Conservation (phyloP, 2,113 vertebrate species). For the Choloepus hoffmanni region DNA sequence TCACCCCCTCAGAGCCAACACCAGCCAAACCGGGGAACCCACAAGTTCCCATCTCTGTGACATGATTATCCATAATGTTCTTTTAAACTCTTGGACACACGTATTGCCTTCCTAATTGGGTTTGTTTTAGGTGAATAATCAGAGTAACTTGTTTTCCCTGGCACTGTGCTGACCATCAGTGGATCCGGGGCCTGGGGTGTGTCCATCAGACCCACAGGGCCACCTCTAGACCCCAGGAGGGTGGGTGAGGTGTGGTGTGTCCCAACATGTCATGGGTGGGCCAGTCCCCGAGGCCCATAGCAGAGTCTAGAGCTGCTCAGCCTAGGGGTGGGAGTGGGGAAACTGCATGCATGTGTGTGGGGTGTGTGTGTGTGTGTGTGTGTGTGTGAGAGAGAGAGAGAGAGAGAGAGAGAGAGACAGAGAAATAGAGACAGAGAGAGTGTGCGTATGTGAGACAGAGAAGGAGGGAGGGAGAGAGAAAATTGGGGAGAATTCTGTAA, state of each 20-base stretch:
- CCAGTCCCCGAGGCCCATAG: not conserved
- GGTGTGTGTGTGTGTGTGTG: not conserved
- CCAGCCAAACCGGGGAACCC: constrained; percentile 48
- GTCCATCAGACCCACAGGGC: not conserved
- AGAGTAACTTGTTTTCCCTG: constrained; percentile 12
- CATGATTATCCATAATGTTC: constrained; percentile 38
- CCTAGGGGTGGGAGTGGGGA: not conserved
- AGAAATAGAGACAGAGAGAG: too few relatives aligned
- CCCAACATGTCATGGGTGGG: not conserved
- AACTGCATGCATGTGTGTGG: not conserved
- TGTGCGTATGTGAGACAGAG: not conserved
- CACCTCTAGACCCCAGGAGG: not conserved
- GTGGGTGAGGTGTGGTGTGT: not conserved
- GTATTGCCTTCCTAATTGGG: constrained; percentile 36
- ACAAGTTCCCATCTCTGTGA: constrained; percentile 24
- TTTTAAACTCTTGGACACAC: constrained; percentile 34
- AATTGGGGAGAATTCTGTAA: not conserved
- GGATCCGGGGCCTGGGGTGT: not conserved
- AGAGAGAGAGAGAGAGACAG: not conserved
- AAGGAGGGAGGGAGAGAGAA: not conserved
- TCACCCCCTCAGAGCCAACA: not conserved
- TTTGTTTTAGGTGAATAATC: constrained; percentile 14
- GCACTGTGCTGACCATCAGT: not conserved
- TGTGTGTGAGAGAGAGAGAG: not conserved
- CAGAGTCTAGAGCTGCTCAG: not conserved